Evolutionary conservation across 2,113 vertebrate genomes (phyloP), one percentile per base, ranked within the genome.

Genomic region (Tupaia chinensis): DNA sequence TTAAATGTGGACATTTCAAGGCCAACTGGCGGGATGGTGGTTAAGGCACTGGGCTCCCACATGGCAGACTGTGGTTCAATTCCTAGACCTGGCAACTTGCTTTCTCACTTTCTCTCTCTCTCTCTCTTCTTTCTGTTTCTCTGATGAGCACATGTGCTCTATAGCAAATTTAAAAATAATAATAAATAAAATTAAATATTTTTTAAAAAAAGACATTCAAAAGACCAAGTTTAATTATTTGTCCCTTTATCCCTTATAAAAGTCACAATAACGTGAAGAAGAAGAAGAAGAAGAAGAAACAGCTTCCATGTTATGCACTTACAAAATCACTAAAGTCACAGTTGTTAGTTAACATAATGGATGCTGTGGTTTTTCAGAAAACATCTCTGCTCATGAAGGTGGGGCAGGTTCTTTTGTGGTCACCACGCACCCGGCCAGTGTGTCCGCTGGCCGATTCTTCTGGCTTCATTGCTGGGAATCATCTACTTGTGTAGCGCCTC

Each of bases 391-490:
- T 53, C 23, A 0, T 4, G 3, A 1, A 8, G 15, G 20, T 1
- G 1, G 1, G 0, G 5, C 44, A 10, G 4, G 20, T 34, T 29
- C 54, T 12, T 78, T 25, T 22, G 6, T 4, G 1, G 4, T 10
- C 5, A 2, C n/a, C 78, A 0, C 2, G 1, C 7, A 27, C 16
- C 23, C 1, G 0, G 2, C 8, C 1, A 0, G 20, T 1, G 5
- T 22, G 7, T 60, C 63, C 32, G 10, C 5, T 0, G 17, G 2
- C 74, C 17, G 29, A 29, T 13, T 3, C 44, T 68, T 69, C 0
- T 7, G 34, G 32, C 61, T 32, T 2, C 5, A 0, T 27, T 22
- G 19, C 73, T 60, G 22, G 70, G 72, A 63, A 69, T 9, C 12
- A 5, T n/a, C 13, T 60, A 16, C 77, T 77, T 44, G 70, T 19